Percentiles rank a stretch among this genome's conserved stretches.
These are phyloP conservation scores for Belgica antarctica DNA, from an alignment of 2,888 invertebrate species.

Conservation along the genomic window DNA sequence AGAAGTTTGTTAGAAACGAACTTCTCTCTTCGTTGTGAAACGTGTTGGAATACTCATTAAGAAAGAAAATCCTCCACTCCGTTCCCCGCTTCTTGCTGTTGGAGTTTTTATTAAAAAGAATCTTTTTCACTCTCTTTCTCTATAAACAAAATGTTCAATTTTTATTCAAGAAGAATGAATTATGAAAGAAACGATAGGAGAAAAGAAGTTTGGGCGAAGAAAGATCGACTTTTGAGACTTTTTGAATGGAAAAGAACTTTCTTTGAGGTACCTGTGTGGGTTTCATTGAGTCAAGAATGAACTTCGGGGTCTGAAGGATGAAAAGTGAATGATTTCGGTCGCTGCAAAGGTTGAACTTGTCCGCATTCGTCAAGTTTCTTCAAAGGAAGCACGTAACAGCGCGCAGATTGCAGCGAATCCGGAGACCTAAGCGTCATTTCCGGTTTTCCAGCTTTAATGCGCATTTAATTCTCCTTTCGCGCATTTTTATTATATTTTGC, in stretches of 20 bases:
- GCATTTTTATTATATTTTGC: neutral
- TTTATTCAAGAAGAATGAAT: slow-evolving; percentile 3
- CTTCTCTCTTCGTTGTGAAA: no score
- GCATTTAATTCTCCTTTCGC: slow-evolving; percentile 32
- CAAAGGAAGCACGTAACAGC: no score
- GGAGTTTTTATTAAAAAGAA: slow-evolving; percentile 7
- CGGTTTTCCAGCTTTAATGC: slow-evolving; percentile 40
- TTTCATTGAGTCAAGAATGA: no score
- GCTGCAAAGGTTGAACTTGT: no score
- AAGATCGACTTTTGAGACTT: neutral
- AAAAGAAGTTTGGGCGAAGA: slow-evolving; percentile 16
- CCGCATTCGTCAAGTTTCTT: no score
- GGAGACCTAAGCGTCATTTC: slow-evolving; percentile 38
- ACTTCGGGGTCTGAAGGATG: neutral
- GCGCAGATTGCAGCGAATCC: neutral
- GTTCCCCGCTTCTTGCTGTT: slow-evolving; percentile 2
- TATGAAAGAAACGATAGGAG: slow-evolving; percentile 41
- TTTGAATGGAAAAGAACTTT: neutral
- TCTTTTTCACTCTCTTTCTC: slow-evolving; percentile 27
- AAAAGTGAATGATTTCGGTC: no score
- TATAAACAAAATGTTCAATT: slow-evolving; percentile 17
- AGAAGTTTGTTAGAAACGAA: slow-evolving; percentile 5
- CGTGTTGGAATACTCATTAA: slow-evolving; percentile 35
- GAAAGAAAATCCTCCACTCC: slow-evolving; percentile 18
- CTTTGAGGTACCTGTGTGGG: neutral